Base-by-base conservation (phyloP, 1,140 invertebrate species). In the Bacillus rossius region DNA sequence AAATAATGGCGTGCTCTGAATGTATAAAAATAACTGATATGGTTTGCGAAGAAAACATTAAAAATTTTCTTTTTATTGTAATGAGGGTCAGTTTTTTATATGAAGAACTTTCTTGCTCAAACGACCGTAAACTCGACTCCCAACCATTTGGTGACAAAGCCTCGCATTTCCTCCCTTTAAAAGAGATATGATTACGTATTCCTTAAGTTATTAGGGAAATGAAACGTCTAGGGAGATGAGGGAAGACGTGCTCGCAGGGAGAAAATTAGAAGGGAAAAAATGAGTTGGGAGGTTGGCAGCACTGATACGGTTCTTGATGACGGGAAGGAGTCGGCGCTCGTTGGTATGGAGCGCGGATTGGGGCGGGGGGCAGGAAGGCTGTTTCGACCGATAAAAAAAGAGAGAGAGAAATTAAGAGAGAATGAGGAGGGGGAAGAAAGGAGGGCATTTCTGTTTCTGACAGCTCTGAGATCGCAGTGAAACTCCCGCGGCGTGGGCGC, bases 401-500 rank as follows among this genome's bases (percentile, higher is more conserved):
- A 48, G 55, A 57, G 49, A 57, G 47, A 57, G 42, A 47, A 56
- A 20, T 34, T 34, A 54, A 54, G 52, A 40, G 37, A 19, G 52
- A 23, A 38, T 29, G 51, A 19, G 29, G 51, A 42, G 38, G 53
- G 37, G 49, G 17, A n/a, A 20, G 26, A 41, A 47, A 37, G 48
- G 49, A 49, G 43, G 41, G 22, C 17, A 17, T 57, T 49, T 49
- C 55, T 57, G 55, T 25, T 47, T 40, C 43, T 57, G 55, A 57
- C 55, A 57, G 55, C 25, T 57, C 49, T 47, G 43, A 57, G 49
- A 57, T 57, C 55, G 55, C 45, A 54, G 29, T 26, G n/a, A 43
- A 47, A 34, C 42, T 43, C 41, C 40, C 43, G 23, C 40, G 43
- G 43, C 13, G 55, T 19, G n/a, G 54, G 54, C 42, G 38, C 29